phyloP scores from a whole-genome alignment of 1,140 invertebrate genomes.

The Tetramorium alpestre region DNA sequence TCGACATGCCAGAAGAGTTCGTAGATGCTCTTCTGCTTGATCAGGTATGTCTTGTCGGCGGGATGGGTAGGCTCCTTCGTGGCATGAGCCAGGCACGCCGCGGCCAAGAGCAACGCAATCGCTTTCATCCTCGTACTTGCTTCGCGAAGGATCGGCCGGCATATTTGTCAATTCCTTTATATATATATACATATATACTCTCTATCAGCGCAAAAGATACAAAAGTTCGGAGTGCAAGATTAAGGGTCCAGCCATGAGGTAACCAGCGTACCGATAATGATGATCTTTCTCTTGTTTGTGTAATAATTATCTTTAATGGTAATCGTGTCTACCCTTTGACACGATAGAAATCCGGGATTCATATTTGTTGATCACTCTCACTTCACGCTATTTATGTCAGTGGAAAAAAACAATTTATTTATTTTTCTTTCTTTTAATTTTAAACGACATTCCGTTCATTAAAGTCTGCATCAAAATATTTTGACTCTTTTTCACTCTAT shows the following conservation, averaged over 20 bases:
- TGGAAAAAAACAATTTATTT: neutral
- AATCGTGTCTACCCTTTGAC: slow-evolving; percentile 57
- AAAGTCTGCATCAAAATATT: neutral
- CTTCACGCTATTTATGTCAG: neutral
- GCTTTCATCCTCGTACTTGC: slow-evolving; percentile 57
- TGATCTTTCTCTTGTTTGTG: slow-evolving; percentile 38
- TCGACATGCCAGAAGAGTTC: slow-evolving; percentile 88
- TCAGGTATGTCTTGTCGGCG: slow-evolving; percentile 84
- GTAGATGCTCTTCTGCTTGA: slow-evolving; percentile 87
- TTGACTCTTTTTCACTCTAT: neutral
- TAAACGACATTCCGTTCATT: neutral
- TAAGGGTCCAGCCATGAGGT: neutral
- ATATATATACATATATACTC: slow-evolving; percentile 71
- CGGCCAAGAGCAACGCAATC: slow-evolving; percentile 64
- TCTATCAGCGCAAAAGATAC: neutral
- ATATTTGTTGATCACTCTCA: neutral
- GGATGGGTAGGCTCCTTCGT: slow-evolving; percentile 85
- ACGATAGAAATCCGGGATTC: slow-evolving; percentile 31
- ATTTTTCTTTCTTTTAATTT: neutral
- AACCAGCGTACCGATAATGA: slow-evolving; percentile 37
- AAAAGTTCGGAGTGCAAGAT: neutral
- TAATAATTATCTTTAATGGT: slow-evolving; percentile 42
- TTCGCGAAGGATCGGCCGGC: neutral
- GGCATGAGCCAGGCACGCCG: slow-evolving; percentile 60
- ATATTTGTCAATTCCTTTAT: slow-evolving; percentile 32